A percentile compares a stretch with the other conserved stretches of the same genome.
Evolutionary conservation across 35 echinoderm and acorn worm species (phyloP).

Genomic region (Apostichopus parvimensis): DNA sequence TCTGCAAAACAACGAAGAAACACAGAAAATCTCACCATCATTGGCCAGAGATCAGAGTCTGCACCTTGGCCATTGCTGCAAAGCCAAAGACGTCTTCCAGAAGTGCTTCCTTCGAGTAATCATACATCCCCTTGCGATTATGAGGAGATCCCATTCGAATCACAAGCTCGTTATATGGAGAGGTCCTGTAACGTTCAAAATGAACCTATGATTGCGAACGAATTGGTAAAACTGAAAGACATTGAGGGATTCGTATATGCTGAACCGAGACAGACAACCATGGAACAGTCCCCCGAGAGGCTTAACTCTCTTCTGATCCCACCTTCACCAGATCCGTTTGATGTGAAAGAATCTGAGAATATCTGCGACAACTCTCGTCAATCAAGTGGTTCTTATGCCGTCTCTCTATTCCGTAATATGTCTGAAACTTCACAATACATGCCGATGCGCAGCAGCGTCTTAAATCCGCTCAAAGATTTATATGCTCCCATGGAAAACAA

Average conservation of each 20-base stretch:
- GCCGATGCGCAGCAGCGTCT: not conserved
- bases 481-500: slow-evolving; percentile 1
- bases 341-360: not conserved
- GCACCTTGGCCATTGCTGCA: slow-evolving; percentile 9
- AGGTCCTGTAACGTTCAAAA: not conserved
- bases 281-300: not conserved
- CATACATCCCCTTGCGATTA: not conserved
- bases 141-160: not conserved
- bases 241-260: not conserved
- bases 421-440: not conserved
- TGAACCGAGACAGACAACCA: not conserved
- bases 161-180: not conserved
- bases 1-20: not conserved
- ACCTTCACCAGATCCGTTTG: not conserved
- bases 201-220: not conserved
- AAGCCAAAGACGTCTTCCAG: not conserved
- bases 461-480: not conserved
- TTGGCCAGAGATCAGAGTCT: not conserved
- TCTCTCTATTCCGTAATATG: not conserved
- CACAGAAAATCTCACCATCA: not conserved
- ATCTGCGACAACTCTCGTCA: not conserved
- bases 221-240: not conserved
- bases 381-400: not conserved
- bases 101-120: not conserved
- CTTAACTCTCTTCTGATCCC: not conserved